Evolutionary conservation across 2,797 vertebrate genomes (phyloP).

Genomic region (Alosa sapidissima): DNA sequence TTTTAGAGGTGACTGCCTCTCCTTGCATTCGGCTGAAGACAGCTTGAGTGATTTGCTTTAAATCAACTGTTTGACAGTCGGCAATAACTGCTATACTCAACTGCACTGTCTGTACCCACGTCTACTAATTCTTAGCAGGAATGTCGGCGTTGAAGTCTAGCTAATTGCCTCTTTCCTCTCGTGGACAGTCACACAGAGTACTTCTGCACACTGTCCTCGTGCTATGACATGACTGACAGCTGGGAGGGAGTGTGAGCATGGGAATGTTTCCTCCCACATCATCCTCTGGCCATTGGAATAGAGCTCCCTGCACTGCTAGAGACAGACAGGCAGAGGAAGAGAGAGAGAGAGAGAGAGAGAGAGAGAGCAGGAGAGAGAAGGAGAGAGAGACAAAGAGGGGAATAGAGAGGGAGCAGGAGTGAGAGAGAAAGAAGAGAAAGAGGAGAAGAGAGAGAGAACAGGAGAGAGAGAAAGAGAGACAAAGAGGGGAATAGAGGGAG

Average conservation of each 20-base stretch:
- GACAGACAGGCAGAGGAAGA: neutral
- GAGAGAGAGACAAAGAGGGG: neutral
- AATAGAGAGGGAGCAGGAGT: too few relatives aligned
- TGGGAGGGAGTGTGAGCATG: constrained; percentile 53
- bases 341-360: neutral
- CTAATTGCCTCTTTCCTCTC: constrained; percentile 68
- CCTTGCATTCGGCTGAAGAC: neutral
- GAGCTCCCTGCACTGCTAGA: neutral
- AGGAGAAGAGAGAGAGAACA: neutral
- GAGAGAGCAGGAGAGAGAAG: neutral
- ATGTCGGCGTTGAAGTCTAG: constrained; percentile 56
- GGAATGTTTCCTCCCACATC: constrained; percentile 56
- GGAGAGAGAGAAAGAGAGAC: neutral
- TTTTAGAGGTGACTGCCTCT: neutral
- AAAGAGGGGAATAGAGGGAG: neutral
- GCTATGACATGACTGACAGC: constrained; percentile 61
- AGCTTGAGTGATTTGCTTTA: neutral
- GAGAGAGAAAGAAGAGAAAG: too few relatives aligned
- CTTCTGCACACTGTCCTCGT: neutral
- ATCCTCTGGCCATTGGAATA: constrained; percentile 62
- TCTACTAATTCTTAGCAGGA: neutral
- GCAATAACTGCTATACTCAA: neutral
- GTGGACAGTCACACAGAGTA: constrained; percentile 49
- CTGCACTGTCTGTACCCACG: neutral
- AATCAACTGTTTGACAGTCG: neutral